Evolutionary conservation across 2,888 invertebrate genomes (phyloP).

Genomic region (Apamea crenata): DNA sequence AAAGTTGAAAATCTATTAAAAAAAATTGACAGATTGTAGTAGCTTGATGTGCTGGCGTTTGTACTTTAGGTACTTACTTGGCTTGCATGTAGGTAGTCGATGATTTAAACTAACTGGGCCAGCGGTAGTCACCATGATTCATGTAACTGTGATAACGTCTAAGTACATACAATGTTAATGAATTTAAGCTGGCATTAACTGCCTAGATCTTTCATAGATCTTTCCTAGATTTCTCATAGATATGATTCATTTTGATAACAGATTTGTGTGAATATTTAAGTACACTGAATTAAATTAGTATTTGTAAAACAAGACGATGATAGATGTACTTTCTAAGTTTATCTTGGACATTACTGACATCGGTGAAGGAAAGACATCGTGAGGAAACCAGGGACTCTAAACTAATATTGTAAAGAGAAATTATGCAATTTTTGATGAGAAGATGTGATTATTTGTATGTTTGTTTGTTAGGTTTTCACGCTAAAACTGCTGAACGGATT

Average conservation of each 20-base stretch:
- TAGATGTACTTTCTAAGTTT: background rate
- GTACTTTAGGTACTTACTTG: slow-evolving; percentile 2
- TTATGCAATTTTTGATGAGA: no score
- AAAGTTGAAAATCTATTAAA: no score
- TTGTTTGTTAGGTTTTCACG: no score
- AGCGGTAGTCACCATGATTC: slow-evolving; percentile 49
- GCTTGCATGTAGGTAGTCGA: background rate
- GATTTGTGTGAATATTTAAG: background rate
- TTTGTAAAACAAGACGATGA: background rate
- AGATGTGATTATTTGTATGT: no score
- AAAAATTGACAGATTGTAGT: no score
- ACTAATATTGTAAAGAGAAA: no score
- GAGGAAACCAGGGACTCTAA: background rate
- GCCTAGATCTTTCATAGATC: slow-evolving; percentile 2
- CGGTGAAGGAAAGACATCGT: background rate
- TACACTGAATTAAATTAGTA: background rate
- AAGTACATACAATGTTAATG: slow-evolving; percentile 13
- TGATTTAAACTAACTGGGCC: slow-evolving; percentile 25
- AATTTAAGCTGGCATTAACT: slow-evolving; percentile 35
- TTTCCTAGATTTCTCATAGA: background rate
- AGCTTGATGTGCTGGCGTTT: no score
- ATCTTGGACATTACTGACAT: background rate
- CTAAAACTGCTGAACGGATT: no score
- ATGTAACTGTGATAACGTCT: slow-evolving; percentile 34
- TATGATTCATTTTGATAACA: slow-evolving; percentile 10